These are phyloP conservation scores for Eriosoma lanigerum DNA, from an alignment of 1,140 invertebrate species.

Conservation along the genomic window DNA sequence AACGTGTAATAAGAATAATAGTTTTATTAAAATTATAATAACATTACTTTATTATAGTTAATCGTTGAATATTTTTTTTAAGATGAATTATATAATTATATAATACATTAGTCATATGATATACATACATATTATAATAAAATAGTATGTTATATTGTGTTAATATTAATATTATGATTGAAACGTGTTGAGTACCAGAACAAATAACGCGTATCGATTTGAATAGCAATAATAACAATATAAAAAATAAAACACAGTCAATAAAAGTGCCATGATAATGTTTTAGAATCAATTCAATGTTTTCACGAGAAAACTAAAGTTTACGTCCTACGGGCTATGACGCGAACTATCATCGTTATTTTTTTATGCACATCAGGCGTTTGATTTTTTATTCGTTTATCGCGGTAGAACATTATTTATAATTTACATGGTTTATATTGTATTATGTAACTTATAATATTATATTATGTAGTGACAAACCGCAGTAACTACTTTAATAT, in stretches of 20 bases:
- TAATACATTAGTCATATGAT: no score
- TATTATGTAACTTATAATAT: no score
- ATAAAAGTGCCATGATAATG: not conserved
- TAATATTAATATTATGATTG: not conserved
- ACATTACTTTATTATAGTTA: no score
- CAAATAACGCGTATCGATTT: not conserved
- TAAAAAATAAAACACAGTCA: no score
- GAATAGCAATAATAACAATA: no score
- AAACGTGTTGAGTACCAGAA: not conserved
- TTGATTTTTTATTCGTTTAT: constrained; percentile 4
- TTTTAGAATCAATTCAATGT: not conserved
- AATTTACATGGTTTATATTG: no score
- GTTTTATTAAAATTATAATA: no score
- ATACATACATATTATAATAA: no score
- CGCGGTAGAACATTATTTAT: not conserved
- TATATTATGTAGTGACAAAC: not conserved
- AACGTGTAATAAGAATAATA: no score
- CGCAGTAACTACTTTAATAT: not conserved
- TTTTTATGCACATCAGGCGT: not conserved
- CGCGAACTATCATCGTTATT: not conserved
- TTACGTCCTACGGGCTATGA: not conserved
- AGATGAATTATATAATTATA: no score
- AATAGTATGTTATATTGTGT: not conserved
- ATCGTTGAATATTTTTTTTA: no score
- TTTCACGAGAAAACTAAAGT: not conserved